Evolutionary conservation across 1,140 invertebrate species (phyloP), one percentile per base, ranked within the genome.

Genomic region (Drosophila micromelanica): DNA sequence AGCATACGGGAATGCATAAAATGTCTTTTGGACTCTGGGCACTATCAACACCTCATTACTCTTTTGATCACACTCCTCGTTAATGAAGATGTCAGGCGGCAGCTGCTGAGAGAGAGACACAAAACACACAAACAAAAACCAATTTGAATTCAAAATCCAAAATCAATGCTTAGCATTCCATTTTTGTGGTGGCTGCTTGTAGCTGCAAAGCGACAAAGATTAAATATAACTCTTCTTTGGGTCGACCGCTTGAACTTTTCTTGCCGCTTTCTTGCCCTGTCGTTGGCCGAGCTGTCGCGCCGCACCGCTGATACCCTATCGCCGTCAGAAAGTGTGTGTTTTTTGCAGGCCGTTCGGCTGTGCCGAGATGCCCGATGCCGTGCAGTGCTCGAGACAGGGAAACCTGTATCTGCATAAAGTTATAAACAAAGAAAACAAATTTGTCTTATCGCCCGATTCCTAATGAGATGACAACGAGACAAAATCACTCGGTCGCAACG

Each of bases 11-110:
- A 79, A 79, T 74, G 76, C 70, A 79, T 74, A 70, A 59, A 70
- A 60, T 55, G 63, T 60, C 76, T 60, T 45, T 45, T 63, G 56
- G 72, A 65, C 78, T 75, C 56, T 30, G 72, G 72, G 35, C 80
- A 85, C 81, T 91, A 91, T 91, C 90, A 91, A 91, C 90, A 91
- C 90, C 85, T 91, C 90, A 91, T 91, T 91, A 91, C 90, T 91
- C 90, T 87, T 80, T 80, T 82, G 85, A 91, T 90, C 84, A 90
- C 84, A 73, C 73, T 82, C 85, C 80, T 90, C 85, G 85, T 90
- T 90, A 90, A 90, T 90, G 86, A 85, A 90, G 86, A 86, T 90
- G 85, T 90, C 85, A 90, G 55, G 70, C 61, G 38, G 61, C 75
- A 55, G 80, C 68, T 42, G 76, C 73, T 49, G 61, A n/a, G n/a